Base-by-base conservation (phyloP, 2,113 vertebrate genomes). In the Pterophyllum scalare region DNA sequence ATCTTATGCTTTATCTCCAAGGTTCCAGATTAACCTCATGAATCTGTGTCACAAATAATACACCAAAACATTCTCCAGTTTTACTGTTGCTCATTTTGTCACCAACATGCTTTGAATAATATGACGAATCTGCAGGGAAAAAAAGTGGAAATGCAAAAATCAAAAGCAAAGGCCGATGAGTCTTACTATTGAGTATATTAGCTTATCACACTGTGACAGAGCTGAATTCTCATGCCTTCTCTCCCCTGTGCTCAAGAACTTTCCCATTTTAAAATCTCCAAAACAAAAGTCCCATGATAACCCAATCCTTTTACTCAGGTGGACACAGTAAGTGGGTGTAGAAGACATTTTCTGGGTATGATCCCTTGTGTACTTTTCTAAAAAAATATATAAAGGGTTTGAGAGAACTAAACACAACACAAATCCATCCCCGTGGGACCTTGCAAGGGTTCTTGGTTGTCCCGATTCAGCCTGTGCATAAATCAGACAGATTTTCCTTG, bases 401-500 rank as follows among this genome's bases (percentile, higher is more conserved):
- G 77, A 76, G 75, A 88, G 75, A 83, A 85, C 87, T 77, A 87
- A 91, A 92, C 86, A 64, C 58, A 83, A 49, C 77, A 58, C 26
- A 93, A 93, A 93, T 92, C 91, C 89, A 60, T 75, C 87, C 86
- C 80, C 65, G 54, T 83, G 54, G 82, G 62, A 22, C 57, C 46
- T 33, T 77, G 33, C 12, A 75, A 62, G 88, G 88, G 93, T 90
- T 88, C 91, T 86, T 75, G 86, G 77, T 59, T 89, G 91, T 90
- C 91, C 89, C 86, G 87, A 80, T 93, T 89, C 79, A 92, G 75
- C 38, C 78, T 80, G 58, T 93, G 88, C 86, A 91, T 89, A 93
- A 89, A 92, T 93, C 86, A 92, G 92, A 89, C 79, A 85, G 77
- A 91, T 89, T 90, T 87, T 88, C 86, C 80, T 82, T 89, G 81